Base-by-base conservation (phyloP, 2,797 vertebrate genomes). In the Geotria australis region DNA sequence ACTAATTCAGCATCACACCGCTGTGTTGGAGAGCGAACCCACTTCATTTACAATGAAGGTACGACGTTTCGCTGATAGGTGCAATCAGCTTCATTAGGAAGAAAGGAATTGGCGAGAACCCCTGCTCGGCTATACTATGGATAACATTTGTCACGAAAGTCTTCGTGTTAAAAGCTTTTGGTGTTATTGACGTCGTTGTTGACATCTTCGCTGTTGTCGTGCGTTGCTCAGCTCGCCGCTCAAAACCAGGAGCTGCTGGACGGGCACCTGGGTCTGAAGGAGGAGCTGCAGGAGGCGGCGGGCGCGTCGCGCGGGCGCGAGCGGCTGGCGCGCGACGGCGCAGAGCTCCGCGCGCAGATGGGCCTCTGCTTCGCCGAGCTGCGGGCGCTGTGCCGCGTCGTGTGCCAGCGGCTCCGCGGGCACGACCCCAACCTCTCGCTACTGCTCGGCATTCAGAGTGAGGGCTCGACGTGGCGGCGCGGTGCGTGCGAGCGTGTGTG, bases 171-270 rank as follows among this genome's bases (percentile, higher is more conserved):
- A n/a, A n/a, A n/a, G n/a, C n/a, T n/a, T 38, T 38, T 38, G 24
- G 24, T 38, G 24, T 38, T 38, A 24, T 38, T 24, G 15, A 15
- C 24, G 15, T 24, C 38, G 24, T 15, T 15, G 24, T 24, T 38
- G 24, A 38, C 14, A 14, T 10, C 3, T 45, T 59, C 10, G 10
- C 51, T 60, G 60, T 60, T 46, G 3, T 57, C 12, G 46, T 64
- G 46, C n/a, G 48, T 46, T 48, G 10, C 63, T 61, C 66, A 96
- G 91, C 73, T 98, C 60, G 88, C 88, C 0, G 65, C 65, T 46
- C 89, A 94, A 72, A 98, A 94, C 70, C 91, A 96, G 72, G 83
- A 94, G 3, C 74, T 98, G 65, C 80, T 95, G 58, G 91, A 93
- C 71, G 79, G 81, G 72, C 89, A 82, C 64, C 69, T 98, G 67